A percentile compares a stretch with the other conserved stretches of the same genome.
Conservation (phyloP, 2,113 vertebrate genomes). For the Corythaeola cristata region DNA sequence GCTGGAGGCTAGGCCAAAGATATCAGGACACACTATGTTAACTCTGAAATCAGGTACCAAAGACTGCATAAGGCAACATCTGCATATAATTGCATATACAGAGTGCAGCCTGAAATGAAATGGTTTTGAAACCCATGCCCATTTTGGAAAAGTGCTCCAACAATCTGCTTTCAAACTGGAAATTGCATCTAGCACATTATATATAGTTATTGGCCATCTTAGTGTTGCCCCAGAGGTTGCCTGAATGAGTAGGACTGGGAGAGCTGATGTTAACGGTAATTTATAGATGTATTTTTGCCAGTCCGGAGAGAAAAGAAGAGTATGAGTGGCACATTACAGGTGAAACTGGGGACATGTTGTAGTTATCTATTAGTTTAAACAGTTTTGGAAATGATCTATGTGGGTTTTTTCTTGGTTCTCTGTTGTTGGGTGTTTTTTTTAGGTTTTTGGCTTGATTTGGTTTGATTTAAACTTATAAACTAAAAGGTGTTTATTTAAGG, state of each 20-base stretch:
- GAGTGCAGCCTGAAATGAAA: background rate
- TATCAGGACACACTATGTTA: background rate
- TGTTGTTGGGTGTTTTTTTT: background rate
- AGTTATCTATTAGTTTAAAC: background rate
- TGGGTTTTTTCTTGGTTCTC: rapidly evolving
- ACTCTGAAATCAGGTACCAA: background rate
- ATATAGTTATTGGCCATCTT: background rate
- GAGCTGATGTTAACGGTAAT: background rate
- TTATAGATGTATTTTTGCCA: background rate
- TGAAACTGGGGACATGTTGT: background rate
- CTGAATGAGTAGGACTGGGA: background rate
- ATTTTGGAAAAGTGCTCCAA: background rate
- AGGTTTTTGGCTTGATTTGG: background rate
- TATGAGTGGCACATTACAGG: background rate
- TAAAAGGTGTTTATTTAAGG: background rate
- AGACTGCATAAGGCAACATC: background rate
- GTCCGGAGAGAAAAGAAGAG: background rate
- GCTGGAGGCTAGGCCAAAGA: background rate
- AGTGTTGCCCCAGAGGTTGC: background rate
- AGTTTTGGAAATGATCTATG: background rate
- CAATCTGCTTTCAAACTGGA: background rate
- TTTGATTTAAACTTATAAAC: background rate
- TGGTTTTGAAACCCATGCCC: background rate
- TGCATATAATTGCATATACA: background rate
- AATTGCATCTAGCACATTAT: background rate